Evolutionary conservation across 2,888 invertebrate species (phyloP), one percentile per base, ranked within the genome.

Genomic region (Adelognathus sp.): DNA sequence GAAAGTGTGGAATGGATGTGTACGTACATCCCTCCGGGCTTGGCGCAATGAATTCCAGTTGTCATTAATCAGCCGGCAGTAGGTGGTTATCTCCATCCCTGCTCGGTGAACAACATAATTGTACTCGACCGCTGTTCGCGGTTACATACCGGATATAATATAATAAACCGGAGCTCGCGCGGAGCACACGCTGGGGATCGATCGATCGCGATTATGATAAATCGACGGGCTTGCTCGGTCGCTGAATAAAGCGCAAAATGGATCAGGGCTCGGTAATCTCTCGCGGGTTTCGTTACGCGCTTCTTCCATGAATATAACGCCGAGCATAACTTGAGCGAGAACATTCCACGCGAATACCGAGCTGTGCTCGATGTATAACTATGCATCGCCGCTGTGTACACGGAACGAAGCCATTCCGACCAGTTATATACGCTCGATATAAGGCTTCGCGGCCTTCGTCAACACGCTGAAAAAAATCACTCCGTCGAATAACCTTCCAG

Each of bases 371-470:
- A n/a, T n/a, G n/a, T 31, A 24, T 46, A 18, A 29, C 27, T 16
- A 3, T 14, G 33, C 18, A 33, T 31, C 5, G 9, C 21, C 11
- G 4, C 3, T 56, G 7, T 16, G 54, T 33, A 27, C 50, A 36
- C 7, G 27, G 33, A 29, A 70, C 60, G 78, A 78, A 78, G 78
- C 78, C 78, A 74, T 78, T 70, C 64, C 27, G 27, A 29, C 50
- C 11, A 29, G 66, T 50, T 54, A 71, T n/a, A n/a, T n/a, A n/a
- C 39, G 21, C 70, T 60, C 70, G 52, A 64, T 78, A 78, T 9
- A n/a, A n/a, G 78, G 78, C 70, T 78, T 78, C 73, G 41, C 36
- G 74, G 66, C 74, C 74, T 78, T 74, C 69, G 50, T 31, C 50
- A n/a, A 54, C 33, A 18, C 52, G 64, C 66, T 31, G 36, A 4